These are phyloP conservation scores for Kryptolebias marmoratus DNA, from an alignment of 2,113 vertebrate species.

Conservation along the genomic window DNA sequence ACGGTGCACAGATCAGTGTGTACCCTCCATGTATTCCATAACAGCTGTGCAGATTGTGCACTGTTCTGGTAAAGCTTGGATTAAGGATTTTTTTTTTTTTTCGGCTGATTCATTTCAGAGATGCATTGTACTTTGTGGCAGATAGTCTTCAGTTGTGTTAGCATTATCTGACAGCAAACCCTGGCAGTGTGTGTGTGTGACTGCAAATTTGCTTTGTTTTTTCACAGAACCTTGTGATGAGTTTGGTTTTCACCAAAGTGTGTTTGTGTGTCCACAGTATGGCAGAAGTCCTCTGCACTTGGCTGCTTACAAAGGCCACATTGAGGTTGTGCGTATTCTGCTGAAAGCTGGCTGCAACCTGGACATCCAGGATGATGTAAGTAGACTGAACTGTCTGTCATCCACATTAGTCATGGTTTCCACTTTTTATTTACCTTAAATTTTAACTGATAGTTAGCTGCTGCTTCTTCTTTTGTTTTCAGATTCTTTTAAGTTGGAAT, in stretches of 20 bases:
- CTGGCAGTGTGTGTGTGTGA: background rate
- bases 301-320: constrained; percentile 93
- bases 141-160: constrained; percentile 10
- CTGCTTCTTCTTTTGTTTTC: constrained; percentile 18
- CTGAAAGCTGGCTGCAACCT: constrained; percentile 96
- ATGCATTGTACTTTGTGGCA: constrained; percentile 16
- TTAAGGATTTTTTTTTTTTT: constrained; percentile 62
- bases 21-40: constrained; percentile 18
- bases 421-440: background rate
- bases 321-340: constrained; percentile 90
- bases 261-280: constrained; percentile 82
- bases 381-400: constrained; percentile 60
- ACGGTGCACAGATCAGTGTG: constrained; percentile 8
- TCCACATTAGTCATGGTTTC: background rate
- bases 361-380: constrained; percentile 96
- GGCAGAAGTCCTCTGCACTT: constrained; percentile 93
- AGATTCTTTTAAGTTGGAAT: background rate
- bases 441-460: background rate
- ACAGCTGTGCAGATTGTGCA: constrained; percentile 38
- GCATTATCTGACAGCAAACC: background rate
- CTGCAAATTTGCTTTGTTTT: background rate
- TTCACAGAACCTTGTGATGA: background rate
- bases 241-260: background rate
- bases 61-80: constrained; percentile 30
- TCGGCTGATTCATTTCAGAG: constrained; percentile 32